These are phyloP conservation scores for Balearica regulorum DNA, from an alignment of 2,797 vertebrate genomes.

Conservation along the genomic window DNA sequence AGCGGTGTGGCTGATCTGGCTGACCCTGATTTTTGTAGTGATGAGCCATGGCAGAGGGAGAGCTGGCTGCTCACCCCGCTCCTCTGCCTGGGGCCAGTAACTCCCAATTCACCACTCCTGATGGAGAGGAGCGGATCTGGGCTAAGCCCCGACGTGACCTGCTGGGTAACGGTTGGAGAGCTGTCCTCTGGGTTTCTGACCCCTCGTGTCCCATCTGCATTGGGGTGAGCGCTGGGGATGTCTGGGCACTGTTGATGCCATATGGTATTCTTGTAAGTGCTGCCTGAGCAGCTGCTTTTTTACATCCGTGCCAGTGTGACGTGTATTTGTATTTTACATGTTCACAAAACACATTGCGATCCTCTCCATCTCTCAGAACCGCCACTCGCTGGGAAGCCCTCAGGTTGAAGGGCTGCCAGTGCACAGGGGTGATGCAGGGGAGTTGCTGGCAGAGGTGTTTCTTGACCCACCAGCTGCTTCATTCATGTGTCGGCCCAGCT, in stretches of 20 bases:
- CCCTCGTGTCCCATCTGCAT: rapidly evolving
- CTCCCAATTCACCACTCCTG: rapidly evolving
- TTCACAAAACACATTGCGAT: background rate
- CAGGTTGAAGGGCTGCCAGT: rapidly evolving
- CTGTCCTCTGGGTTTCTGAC: background rate
- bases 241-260: background rate
- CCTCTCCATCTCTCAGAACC: background rate
- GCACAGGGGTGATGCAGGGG: rapidly evolving
- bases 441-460: background rate
- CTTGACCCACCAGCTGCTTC: background rate
- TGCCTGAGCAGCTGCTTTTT: background rate
- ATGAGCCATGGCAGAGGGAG: background rate
- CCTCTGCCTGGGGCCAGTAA: background rate
- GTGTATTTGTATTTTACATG: background rate
- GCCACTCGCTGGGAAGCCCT: background rate
- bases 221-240: background rate
- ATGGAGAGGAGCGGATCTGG: background rate
- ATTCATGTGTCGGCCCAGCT: background rate
- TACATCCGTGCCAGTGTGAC: rapidly evolving
- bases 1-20: background rate
- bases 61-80: background rate
- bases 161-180: background rate
- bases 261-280: background rate
- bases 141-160: background rate
- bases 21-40: background rate